A percentile compares a stretch with the other conserved stretches of the same genome.
These are phyloP conservation scores for Deroplatys truncata DNA, from an alignment of 2,888 invertebrate genomes.

Conservation along the genomic window DNA sequence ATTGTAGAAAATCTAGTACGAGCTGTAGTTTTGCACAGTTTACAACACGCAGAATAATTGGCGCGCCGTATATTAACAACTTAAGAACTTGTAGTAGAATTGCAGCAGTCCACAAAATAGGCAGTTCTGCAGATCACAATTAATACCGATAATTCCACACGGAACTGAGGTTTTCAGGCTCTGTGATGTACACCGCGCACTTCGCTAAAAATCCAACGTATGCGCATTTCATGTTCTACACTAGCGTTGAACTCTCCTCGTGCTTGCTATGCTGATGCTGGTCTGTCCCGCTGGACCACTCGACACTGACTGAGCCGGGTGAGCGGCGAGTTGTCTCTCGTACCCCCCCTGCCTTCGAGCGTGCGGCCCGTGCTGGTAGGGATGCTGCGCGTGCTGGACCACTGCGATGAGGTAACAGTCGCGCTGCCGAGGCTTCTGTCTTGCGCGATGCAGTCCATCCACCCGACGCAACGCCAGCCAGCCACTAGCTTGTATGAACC, in stretches of 20 bases:
- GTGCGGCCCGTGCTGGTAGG: slow-evolving; percentile 10
- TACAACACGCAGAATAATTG: not conserved
- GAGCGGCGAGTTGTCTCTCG: not conserved
- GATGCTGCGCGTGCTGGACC: slow-evolving; percentile 17
- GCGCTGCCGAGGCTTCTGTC: slow-evolving; percentile 8
- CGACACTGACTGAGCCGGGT: slow-evolving; percentile 9
- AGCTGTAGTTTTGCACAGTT: not conserved
- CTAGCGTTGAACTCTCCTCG: slow-evolving; percentile 1
- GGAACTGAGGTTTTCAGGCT: not conserved
- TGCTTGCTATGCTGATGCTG: not conserved
- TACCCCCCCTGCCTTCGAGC: not conserved
- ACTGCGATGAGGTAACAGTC: not conserved
- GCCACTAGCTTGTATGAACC: not conserved
- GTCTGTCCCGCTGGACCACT: slow-evolving; percentile 15
- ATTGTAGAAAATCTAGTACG: not conserved
- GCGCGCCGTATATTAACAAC: not conserved
- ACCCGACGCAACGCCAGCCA: not conserved
- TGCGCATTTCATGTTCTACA: not conserved
- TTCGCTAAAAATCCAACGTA: not conserved
- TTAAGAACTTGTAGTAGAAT: not conserved
- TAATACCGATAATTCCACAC: not conserved
- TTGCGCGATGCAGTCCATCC: not conserved
- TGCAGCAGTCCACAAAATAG: not conserved
- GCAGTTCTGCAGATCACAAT: not conserved
- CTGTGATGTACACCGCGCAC: not conserved